A percentile compares a stretch with the other conserved stretches of the same genome.
phyloP scores from a whole-genome alignment of 2,888 invertebrate species.

The Acronicta aceris region DNA sequence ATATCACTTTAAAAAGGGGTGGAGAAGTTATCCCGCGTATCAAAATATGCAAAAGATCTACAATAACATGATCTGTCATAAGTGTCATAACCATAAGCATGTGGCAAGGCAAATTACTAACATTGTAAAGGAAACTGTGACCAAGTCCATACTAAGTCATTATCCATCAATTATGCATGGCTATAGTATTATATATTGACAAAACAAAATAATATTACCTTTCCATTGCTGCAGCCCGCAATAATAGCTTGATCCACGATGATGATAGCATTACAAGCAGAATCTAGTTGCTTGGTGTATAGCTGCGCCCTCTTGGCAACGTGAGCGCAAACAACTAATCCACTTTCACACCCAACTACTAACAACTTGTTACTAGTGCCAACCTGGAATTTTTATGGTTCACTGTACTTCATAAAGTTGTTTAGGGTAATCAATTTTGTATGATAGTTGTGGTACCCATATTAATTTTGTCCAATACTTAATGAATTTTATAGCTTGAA shows the following conservation, averaged over 20 bases:
- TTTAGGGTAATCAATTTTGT: not conserved
- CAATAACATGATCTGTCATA: too few species aligned
- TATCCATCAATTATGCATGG: too few species aligned
- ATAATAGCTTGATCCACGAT: constrained; percentile 83
- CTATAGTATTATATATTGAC: not conserved
- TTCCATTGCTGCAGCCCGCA: constrained; percentile 90
- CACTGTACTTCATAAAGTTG: constrained; percentile 10
- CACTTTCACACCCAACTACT: constrained; percentile 90
- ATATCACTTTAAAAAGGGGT: too few species aligned
- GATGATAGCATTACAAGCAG: constrained; percentile 89
- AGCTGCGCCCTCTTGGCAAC: constrained; percentile 86
- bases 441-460: too few species aligned
- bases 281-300: constrained; percentile 75
- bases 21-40: too few species aligned
- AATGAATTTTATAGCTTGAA: too few species aligned
- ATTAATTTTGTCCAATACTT: too few species aligned
- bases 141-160: too few species aligned
- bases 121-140: too few species aligned
- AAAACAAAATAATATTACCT: constrained; percentile 75
- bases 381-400: constrained; percentile 77
- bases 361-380: constrained; percentile 90
- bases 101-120: too few species aligned
- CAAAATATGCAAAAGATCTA: too few species aligned
- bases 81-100: too few species aligned
- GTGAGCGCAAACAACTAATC: constrained; percentile 86